Percentiles rank a stretch among this genome's conserved stretches.
phyloP scores from a whole-genome alignment of 1,140 invertebrate species.

The Sitophilus oryzae region DNA sequence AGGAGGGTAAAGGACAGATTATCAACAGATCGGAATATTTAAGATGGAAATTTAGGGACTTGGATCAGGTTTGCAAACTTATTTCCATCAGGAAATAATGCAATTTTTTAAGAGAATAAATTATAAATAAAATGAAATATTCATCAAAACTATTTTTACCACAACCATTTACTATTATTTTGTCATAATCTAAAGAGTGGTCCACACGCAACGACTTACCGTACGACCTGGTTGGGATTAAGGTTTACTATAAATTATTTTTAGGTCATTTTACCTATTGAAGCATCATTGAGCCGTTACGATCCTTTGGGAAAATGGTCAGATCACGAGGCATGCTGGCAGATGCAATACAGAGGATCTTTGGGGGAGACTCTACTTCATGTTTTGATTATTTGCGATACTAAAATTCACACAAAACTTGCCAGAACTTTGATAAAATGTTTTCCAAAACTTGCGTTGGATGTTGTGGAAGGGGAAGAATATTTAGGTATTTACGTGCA shows the following conservation, averaged over 20 bases:
- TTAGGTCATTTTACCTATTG: conserved; percentile 69
- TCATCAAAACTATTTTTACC: no score
- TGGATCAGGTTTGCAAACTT: conserved; percentile 66
- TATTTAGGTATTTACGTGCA: conserved; percentile 69
- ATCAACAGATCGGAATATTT: conserved; percentile 88
- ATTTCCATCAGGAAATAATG: no score
- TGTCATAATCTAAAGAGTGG: no score
- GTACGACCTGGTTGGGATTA: no score
- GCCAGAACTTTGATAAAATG: conserved; percentile 84
- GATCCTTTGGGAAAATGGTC: conserved; percentile 80
- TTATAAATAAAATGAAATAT: no score
- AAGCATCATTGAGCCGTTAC: conserved; percentile 69
- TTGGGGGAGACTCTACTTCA: conserved; percentile 92
- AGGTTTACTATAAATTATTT: no score
- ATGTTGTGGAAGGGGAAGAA: conserved; percentile 95
- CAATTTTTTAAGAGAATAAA: no score
- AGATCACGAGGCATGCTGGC: conserved; percentile 93
- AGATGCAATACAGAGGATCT: conserved; percentile 91
- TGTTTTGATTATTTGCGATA: conserved; percentile 91
- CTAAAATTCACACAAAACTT: conserved; percentile 74
- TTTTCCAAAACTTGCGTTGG: conserved; percentile 85
- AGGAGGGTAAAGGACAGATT: conserved; percentile 76
- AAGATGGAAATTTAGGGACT: conserved; percentile 87
- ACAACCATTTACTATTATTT: no score
- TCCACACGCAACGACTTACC: no score